These are phyloP conservation scores for Synergus laeviventris DNA, from an alignment of 2,888 invertebrate genomes.

Conservation along the genomic window DNA sequence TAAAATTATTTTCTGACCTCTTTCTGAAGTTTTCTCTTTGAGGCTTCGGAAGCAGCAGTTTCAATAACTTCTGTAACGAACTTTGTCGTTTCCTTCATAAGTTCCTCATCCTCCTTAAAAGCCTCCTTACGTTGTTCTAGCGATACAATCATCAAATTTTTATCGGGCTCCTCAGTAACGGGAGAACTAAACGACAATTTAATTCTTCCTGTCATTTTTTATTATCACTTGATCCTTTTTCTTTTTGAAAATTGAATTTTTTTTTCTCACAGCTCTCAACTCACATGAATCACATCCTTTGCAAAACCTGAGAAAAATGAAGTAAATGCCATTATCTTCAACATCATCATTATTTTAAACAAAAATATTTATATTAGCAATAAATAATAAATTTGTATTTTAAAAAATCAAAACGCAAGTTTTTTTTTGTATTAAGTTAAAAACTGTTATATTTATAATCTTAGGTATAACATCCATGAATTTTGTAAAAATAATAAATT, in stretches of 20 bases:
- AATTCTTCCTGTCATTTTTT: conserved; percentile 61
- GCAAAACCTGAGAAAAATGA: not conserved
- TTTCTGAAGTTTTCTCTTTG: conserved; percentile 67
- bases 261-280: conserved; percentile 18
- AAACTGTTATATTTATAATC: no score
- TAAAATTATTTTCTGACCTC: conserved; percentile 60
- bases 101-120: conserved; percentile 75
- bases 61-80: conserved; percentile 77
- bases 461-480: no score
- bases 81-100: conserved; percentile 76
- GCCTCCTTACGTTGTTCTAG: conserved; percentile 72
- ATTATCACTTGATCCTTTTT: conserved; percentile 22
- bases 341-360: not conserved
- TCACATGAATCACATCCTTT: conserved; percentile 22
- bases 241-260: not conserved
- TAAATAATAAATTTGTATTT: no score
- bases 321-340: not conserved
- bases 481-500: no score
- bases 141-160: conserved; percentile 60
- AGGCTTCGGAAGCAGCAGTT: conserved; percentile 75
- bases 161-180: conserved; percentile 67
- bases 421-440: no score
- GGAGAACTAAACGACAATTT: conserved; percentile 65
- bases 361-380: no score
- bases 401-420: no score